Base-by-base conservation (phyloP, 2,888 invertebrate genomes). In the Anorthoa munda region DNA sequence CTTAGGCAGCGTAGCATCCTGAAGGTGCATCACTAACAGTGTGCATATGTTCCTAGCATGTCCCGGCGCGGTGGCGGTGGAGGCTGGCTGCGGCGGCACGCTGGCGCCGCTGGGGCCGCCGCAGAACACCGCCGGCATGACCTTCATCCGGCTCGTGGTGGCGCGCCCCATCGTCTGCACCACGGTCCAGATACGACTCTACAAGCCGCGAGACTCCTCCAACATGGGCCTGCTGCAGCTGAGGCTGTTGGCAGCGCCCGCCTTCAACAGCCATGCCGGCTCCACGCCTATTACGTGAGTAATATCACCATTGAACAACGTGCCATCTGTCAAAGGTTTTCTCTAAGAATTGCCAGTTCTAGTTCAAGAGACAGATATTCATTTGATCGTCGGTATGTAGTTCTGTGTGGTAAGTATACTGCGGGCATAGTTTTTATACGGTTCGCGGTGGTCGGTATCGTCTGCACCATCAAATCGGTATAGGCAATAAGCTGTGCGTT, bases 171-270 rank as follows among this genome's bases (percentile, higher is more conserved):
- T 99, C 93, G 98, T 99, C 21, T 98, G 98, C 58, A 98, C 98
- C 75, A 97, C 98, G 58, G 98, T 99, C 73, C 97, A 98, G 69
- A 95, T 98, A 55, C 91, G 96, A 0, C 92, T 96, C 31, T 98
- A 98, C 93, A 98, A 98, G 91, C 99, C 99, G 0, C 96, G 98
- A 51, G 99, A 99, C 89, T 98, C 98, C n/a, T 97, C 98, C 86
- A 99, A 98, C 89, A 98, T 99, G 91, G 99, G 99, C 9, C 95
- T 99, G 58, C 97, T 99, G 77, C 99, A 99, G 95, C 97, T 99
- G 81, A 97, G 98, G 5, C 94, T 99, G 66, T 95, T 99, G 59
- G 99, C 99, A 0, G 98, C 98, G 75, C 98, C 98, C 7, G 98
- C 98, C 2, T 99, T 99, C 92, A 90, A 86, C 82, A 97, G 79